phyloP scores from a whole-genome alignment of 2,113 vertebrate genomes.

The Lampris incognitus region DNA sequence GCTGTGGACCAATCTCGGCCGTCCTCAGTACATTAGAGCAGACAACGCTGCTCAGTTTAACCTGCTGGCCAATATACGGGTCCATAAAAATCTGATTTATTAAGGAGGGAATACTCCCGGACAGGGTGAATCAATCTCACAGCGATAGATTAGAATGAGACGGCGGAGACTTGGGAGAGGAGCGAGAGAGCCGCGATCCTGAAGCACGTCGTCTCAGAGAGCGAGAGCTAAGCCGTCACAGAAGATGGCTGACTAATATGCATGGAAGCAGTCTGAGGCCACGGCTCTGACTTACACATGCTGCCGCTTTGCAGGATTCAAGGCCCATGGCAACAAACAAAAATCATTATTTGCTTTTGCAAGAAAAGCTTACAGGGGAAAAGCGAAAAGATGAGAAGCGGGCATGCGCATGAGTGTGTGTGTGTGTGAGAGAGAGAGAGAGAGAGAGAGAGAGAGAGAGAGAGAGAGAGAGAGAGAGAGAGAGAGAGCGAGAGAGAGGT shows the following conservation, averaged over 20 bases:
- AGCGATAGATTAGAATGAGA: slow-evolving; percentile 44
- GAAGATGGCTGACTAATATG: slow-evolving; percentile 8
- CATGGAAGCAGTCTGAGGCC: not conserved
- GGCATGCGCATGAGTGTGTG: too few species aligned
- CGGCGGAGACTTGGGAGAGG: slow-evolving; percentile 30
- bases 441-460: not conserved
- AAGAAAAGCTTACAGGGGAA: not conserved
- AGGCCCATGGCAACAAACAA: not conserved
- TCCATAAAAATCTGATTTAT: slow-evolving; percentile 60
- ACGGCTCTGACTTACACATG: slow-evolving; percentile 4
- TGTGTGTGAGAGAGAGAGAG: not conserved
- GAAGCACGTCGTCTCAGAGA: slow-evolving; percentile 13
- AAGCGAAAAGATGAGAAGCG: not conserved
- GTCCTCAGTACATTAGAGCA: slow-evolving; percentile 55
- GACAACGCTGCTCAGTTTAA: slow-evolving; percentile 69
- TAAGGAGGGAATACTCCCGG: slow-evolving; percentile 57
- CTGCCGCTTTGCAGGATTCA: not conserved
- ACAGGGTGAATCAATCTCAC: slow-evolving; percentile 58
- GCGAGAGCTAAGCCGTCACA: slow-evolving; percentile 1
- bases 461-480: not conserved
- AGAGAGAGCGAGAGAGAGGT: not conserved
- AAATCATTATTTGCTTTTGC: not conserved
- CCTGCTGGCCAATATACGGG: slow-evolving; percentile 43
- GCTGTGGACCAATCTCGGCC: slow-evolving; percentile 44
- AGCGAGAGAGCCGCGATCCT: slow-evolving; percentile 21